phyloP scores from a whole-genome alignment of 1,140 invertebrate species.

The Drosophila eugracilis region DNA sequence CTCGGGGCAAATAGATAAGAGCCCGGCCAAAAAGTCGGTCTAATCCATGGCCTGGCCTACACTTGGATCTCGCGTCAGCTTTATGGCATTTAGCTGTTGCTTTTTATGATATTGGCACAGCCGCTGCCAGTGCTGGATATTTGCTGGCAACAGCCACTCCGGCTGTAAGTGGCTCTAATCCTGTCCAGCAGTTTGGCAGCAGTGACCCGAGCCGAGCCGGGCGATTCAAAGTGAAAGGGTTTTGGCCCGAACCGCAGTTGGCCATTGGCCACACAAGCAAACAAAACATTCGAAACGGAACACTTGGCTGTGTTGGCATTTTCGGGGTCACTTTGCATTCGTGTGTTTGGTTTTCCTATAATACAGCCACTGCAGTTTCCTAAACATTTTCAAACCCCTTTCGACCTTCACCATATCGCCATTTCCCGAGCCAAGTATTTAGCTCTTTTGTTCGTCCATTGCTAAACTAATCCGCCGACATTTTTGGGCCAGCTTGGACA shows the following conservation, averaged over 20 bases:
- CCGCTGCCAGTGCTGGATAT: slow-evolving; percentile 22
- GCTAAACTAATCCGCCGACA: slow-evolving; percentile 59
- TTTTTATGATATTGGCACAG: slow-evolving; percentile 72
- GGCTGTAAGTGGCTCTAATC: slow-evolving; percentile 70
- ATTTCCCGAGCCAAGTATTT: neutral
- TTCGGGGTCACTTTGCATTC: slow-evolving; percentile 68
- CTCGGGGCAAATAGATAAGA: slow-evolving; percentile 57
- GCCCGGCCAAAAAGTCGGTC: slow-evolving; percentile 39
- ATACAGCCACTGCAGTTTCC: slow-evolving; percentile 23
- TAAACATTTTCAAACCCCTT: slow-evolving; percentile 3
- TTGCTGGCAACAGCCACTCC: slow-evolving; percentile 7
- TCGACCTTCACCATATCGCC: neutral
- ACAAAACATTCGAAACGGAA: slow-evolving; percentile 18
- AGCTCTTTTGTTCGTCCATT: slow-evolving; percentile 2
- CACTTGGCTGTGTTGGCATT: slow-evolving; percentile 13
- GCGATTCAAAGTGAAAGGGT: slow-evolving; percentile 78
- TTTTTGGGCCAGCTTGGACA: slow-evolving; percentile 35
- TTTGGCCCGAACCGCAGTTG: slow-evolving; percentile 56
- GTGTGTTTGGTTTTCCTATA: slow-evolving; percentile 67
- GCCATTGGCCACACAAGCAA: slow-evolving; percentile 42
- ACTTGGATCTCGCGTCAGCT: slow-evolving; percentile 55
- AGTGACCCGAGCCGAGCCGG: slow-evolving; percentile 58
- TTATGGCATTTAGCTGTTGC: slow-evolving; percentile 69
- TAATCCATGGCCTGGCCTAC: slow-evolving; percentile 39
- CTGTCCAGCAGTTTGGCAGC: slow-evolving; percentile 74